Base-by-base conservation (phyloP, 2,888 invertebrate genomes). In the Allacma fusca region DNA sequence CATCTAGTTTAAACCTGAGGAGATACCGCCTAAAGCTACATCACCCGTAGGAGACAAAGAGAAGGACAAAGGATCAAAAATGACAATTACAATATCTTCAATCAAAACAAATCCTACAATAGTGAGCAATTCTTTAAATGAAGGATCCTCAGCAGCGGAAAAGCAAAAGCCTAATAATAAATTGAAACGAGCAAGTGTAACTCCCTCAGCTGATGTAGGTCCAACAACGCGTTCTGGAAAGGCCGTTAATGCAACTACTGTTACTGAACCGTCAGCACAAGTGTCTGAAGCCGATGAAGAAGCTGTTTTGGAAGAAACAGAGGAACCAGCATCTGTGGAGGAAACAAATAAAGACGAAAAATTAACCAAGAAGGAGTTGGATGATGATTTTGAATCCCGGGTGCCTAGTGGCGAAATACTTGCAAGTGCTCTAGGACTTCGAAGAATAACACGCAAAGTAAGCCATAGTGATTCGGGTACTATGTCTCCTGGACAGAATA, bases 91-190 rank as follows among this genome's bases (percentile, higher is more conserved):
- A 34, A 84, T 83, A 69, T 82, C 84, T 16, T 82, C 83, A 7
- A 67, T 83, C 16, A 84, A 83, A 76, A 83, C 82, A 13, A 83
- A 81, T 71, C 82, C 83, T 1, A 82, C 81, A 1, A 81, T 83
- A 72, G 81, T 82, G 0, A 82, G 72, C 65, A 78, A 80, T 71
- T 79, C 82, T 5, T 75, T 76, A 1, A 65, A 21, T 40, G 72
- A 71, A 28, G 44, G 71, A 21, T 21, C 70, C 28, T 34, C 62
- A 59, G 62, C 44, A n/a, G 21, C 65, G n/a, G 40, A 23, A n/a
- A 23, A 57, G 19, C 21, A 40, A 16, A 72, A 59, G 7, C 23
- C n/a, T 23, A 24, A 9, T 23, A 28, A 40, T 4, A 67, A 68
- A 68, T 23, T 43, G 19, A 68, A 68, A 19, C 50, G 28, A 21